These are phyloP conservation scores for Lates calcarifer DNA, from an alignment of 2,113 vertebrate genomes.

Conservation along the genomic window DNA sequence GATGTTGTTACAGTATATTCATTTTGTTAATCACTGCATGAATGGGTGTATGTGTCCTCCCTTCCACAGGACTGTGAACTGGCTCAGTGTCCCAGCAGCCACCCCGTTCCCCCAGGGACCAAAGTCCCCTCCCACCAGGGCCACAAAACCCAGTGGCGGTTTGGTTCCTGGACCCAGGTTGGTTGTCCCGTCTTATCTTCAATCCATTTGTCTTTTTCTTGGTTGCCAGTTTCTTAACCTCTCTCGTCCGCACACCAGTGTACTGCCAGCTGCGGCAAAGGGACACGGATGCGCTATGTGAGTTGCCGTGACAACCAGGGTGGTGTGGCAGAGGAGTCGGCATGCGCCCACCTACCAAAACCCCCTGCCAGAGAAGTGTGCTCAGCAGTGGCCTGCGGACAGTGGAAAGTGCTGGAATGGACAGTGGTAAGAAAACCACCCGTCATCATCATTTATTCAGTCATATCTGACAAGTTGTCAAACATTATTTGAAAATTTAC, in stretches of 20 bases:
- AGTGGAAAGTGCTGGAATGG: slow-evolving; percentile 98
- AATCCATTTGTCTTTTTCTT: not conserved
- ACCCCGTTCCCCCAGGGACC: slow-evolving; percentile 85
- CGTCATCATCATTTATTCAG: not conserved
- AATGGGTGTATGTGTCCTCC: slow-evolving; percentile 58
- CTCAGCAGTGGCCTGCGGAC: slow-evolving; percentile 90
- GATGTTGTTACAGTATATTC: slow-evolving; percentile 71
- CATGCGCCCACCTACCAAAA: slow-evolving; percentile 89
- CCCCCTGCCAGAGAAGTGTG: slow-evolving; percentile 92
- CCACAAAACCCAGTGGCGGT: slow-evolving; percentile 96
- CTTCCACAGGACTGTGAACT: slow-evolving; percentile 93
- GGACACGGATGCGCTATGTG: slow-evolving; percentile 95
- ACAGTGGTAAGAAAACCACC: slow-evolving; percentile 87
- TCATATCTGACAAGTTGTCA: not conserved
- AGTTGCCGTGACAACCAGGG: slow-evolving; percentile 97
- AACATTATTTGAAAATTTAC: not conserved
- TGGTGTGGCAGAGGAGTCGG: slow-evolving; percentile 91
- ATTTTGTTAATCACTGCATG: slow-evolving; percentile 68
- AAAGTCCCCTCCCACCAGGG: slow-evolving; percentile 82
- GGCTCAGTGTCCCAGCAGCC: slow-evolving; percentile 87
- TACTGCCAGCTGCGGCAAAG: slow-evolving; percentile 95
- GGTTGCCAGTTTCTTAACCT: not conserved
- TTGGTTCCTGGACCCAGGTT: slow-evolving; percentile 98
- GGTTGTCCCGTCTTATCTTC: slow-evolving; percentile 44
- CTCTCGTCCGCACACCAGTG: slow-evolving; percentile 85